Evolutionary conservation across 2,888 invertebrate species (phyloP), one percentile per base, ranked within the genome.

Genomic region (Keiferia lycopersicella): DNA sequence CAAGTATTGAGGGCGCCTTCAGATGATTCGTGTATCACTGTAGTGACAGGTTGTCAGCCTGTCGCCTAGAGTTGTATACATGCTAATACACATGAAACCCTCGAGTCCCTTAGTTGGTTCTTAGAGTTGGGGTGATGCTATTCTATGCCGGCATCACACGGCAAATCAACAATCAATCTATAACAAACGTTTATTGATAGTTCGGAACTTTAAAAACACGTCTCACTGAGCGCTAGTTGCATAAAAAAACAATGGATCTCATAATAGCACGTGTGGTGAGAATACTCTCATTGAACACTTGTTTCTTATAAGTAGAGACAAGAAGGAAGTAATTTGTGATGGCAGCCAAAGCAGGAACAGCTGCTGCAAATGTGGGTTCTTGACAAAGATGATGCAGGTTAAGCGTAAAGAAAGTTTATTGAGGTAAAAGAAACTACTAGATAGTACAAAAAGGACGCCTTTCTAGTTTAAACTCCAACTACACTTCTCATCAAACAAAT

Each of bases 171-270:
- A 12, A 22, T 20, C 51, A 51, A 51, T 45, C 45, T 45, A 20
- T 51, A 11, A 51, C 34, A 20, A 22, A 20, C 22, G 22, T 51
- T 51, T 51, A 51, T 51, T 16, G n/a, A 45, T 7, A 4, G n/a
- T 45, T 16, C 45, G 45, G 45, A 45, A 45, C 45, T 45, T 45
- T 45, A 45, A 45, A 41, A 45, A 45, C 2, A n/a, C 45, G 45
- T 16, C 16, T 45, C 45, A 45, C n/a, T 16, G n/a, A 3, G 45
- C n/a, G 45, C 16, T 45, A 2, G 14, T 14, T 41, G 14, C 14
- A 16, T 11, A 2, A 45, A 11, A 45, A 45, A 16, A 45, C 45
- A 45, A 45, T 45, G 45, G 45, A 4, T 16, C 45, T 45, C 45
- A 7, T 45, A 45, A 45, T 45, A 45, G 45, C 45, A 45, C n/a